Conservation (phyloP, 2,797 vertebrate species). For the Nothura maculosa region DNA sequence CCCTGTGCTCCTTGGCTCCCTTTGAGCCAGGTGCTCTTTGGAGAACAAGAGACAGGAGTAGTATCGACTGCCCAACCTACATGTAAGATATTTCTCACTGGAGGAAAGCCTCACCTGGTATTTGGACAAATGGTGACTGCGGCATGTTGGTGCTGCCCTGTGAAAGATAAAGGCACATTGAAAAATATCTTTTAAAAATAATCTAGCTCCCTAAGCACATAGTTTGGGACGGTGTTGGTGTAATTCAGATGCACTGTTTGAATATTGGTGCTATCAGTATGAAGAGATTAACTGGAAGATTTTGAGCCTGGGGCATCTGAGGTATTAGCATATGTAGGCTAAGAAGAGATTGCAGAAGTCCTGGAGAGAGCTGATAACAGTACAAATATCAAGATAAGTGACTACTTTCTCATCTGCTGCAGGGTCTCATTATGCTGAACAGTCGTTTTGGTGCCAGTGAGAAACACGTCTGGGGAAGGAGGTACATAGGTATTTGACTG, state of each 20-base stretch:
- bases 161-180: conserved; percentile 20
- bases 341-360: conserved; percentile 25
- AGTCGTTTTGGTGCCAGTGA: not conserved
- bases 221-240: not conserved
- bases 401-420: not conserved
- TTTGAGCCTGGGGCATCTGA: not conserved
- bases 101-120: conserved; percentile 87
- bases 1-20: not conserved
- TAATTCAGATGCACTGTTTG: not conserved
- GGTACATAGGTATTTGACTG: not conserved
- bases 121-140: conserved; percentile 86
- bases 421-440: not conserved
- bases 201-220: not conserved
- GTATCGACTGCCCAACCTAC: not conserved
- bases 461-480: not conserved
- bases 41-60: not conserved
- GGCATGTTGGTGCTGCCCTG: conserved; percentile 82
- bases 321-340: conserved; percentile 28
- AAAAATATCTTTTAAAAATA: not conserved
- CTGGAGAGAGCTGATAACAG: not conserved
- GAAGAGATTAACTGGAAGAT: not conserved
- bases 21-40: not conserved
- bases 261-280: not conserved
- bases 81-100: not conserved
- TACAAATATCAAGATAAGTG: not conserved